These are phyloP conservation scores for Helicoverpa assulta DNA, from an alignment of 2,888 invertebrate species.

Conservation along the genomic window DNA sequence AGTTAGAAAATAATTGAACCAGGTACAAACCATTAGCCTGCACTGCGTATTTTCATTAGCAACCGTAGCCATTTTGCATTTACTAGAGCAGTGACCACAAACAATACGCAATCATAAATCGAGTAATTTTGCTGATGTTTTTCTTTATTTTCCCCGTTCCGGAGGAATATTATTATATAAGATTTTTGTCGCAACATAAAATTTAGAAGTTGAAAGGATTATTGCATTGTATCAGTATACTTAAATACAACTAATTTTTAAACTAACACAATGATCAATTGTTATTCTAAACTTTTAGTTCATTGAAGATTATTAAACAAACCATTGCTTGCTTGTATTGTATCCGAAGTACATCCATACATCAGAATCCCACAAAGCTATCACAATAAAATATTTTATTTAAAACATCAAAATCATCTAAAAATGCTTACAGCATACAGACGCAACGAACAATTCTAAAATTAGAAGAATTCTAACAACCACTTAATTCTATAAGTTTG, in stretches of 20 bases:
- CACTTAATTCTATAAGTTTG: slow-evolving; percentile 49
- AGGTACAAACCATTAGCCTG: not conserved
- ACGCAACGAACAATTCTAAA: slow-evolving; percentile 50
- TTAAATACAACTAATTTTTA: too few relatives aligned
- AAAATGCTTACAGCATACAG: slow-evolving; percentile 50
- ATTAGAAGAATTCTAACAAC: slow-evolving; percentile 58
- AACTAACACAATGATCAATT: too few relatives aligned
- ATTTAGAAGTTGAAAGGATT: too few relatives aligned
- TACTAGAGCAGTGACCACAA: too few relatives aligned
- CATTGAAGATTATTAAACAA: slow-evolving; percentile 8
- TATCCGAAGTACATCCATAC: slow-evolving; percentile 9
- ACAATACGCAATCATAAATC: not conserved
- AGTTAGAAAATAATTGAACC: too few relatives aligned
- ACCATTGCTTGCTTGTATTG: slow-evolving; percentile 28
- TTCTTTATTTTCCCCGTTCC: too few relatives aligned
- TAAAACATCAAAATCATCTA: slow-evolving; percentile 37
- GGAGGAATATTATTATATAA: too few relatives aligned
- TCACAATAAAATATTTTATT: slow-evolving; percentile 21
- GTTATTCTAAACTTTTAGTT: slow-evolving; percentile 6
- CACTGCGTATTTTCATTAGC: not conserved
- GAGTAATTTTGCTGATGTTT: not conserved
- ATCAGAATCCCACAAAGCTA: slow-evolving; percentile 20
- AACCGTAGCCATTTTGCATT: not conserved
- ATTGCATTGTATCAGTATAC: too few relatives aligned
- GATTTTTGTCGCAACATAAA: too few relatives aligned